Conservation (phyloP, 2,888 invertebrate species). For the Sturmia bella region DNA sequence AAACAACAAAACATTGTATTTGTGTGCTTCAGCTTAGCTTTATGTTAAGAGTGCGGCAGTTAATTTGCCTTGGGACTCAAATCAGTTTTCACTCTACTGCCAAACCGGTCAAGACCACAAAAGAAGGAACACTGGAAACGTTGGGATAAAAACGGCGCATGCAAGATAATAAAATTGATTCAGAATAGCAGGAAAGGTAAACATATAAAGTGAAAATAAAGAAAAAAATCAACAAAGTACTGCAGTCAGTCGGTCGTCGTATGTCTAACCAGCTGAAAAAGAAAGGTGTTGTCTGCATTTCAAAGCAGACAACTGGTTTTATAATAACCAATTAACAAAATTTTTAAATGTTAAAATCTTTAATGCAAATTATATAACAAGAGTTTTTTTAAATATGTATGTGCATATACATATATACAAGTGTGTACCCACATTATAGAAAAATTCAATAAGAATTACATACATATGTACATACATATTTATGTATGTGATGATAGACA, state of each 20-base stretch:
- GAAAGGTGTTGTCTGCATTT: neutral
- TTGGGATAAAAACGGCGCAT: constrained; percentile 25
- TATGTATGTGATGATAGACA: neutral
- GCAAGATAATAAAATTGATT: constrained; percentile 28
- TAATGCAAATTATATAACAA: constrained; percentile 44
- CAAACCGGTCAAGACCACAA: constrained; percentile 74
- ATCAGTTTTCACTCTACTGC: constrained; percentile 76
- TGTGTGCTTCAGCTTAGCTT: constrained; percentile 41
- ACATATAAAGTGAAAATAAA: constrained; percentile 6
- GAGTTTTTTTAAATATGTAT: constrained; percentile 12
- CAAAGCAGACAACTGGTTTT: constrained; percentile 26
- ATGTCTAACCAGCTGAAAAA: neutral
- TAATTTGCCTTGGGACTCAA: constrained; percentile 58
- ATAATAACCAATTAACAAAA: neutral
- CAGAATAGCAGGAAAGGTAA: constrained; percentile 46
- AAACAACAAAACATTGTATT: constrained; percentile 12
- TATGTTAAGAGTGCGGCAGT: constrained; percentile 59
- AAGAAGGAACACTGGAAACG: constrained; percentile 3
- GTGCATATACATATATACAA: too few relatives aligned
- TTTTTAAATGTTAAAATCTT: constrained; percentile 4
- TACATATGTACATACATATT: neutral
- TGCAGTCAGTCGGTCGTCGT: neutral
- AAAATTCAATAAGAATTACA: constrained; percentile 20
- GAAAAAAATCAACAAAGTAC: neutral
- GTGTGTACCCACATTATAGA: too few relatives aligned